Conservation (phyloP, 2,797 vertebrate species). For the Argya squamiceps region DNA sequence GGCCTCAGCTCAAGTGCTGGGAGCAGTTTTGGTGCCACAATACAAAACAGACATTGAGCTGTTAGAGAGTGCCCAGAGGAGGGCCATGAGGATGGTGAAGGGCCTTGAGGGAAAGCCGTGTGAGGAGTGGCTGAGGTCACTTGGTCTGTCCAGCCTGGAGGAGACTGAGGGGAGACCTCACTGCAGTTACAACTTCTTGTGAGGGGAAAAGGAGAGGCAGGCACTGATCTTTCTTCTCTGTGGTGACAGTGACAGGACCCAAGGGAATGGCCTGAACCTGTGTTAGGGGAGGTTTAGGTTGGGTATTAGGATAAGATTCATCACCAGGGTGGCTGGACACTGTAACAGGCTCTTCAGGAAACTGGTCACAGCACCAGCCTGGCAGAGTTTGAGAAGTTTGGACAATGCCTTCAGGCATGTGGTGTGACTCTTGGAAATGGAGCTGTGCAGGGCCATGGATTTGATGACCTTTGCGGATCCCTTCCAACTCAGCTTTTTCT, state of each 20-base stretch:
- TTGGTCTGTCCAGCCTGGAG: background rate
- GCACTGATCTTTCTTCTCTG: too few relatives aligned
- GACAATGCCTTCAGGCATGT: background rate
- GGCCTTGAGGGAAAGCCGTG: rapidly evolving
- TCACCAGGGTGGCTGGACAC: background rate
- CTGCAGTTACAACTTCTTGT: too few relatives aligned
- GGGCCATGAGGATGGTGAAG: background rate
- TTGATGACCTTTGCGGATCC: rapidly evolving
- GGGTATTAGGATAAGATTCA: background rate
- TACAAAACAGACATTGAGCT: background rate
- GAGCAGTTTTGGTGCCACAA: background rate
- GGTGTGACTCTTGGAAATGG: background rate
- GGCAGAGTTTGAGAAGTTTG: background rate
- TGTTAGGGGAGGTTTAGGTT: background rate
- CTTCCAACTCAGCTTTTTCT: background rate
- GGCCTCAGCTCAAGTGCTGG: background rate
- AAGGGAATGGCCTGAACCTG: background rate
- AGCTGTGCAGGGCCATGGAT: background rate
- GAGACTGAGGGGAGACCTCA: background rate
- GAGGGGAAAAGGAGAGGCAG: background rate
- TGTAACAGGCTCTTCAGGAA: background rate
- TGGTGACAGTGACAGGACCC: background rate
- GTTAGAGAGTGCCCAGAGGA: background rate
- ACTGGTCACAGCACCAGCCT: background rate
- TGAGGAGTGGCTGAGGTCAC: background rate